These are phyloP conservation scores for Euphonia xanthogaster DNA, from an alignment of 2,797 vertebrate genomes.

Conservation along the genomic window DNA sequence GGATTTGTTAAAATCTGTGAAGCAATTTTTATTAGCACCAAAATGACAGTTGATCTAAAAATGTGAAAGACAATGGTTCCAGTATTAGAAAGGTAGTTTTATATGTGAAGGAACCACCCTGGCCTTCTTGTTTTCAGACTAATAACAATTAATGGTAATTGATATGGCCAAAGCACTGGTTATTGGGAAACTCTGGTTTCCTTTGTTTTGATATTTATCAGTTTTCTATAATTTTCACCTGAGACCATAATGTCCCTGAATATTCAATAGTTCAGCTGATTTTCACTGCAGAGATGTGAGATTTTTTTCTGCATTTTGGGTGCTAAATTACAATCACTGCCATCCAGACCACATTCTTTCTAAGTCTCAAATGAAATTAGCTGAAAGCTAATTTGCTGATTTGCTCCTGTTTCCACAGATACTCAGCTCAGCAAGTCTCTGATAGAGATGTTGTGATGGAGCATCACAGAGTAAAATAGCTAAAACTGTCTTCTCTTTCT, in stretches of 20 bases:
- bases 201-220: not conserved
- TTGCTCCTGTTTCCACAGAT: not conserved
- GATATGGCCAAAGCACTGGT: not conserved
- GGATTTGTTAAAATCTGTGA: not conserved
- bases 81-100: not conserved
- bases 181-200: not conserved
- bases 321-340: not conserved
- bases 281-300: not conserved
- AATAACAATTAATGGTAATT: not conserved
- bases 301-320: not conserved
- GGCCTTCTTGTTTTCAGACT: not conserved
- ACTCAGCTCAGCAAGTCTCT: not conserved
- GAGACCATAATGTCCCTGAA: not conserved
- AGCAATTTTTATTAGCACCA: not conserved
- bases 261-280: not conserved
- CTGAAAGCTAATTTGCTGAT: not conserved
- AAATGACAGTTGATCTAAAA: not conserved
- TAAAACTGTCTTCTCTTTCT: not conserved
- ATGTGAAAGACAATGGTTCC: not conserved
- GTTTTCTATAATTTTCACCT: not conserved
- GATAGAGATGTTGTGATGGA: not conserved
- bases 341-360: not conserved
- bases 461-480: not conserved
- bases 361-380: not conserved
- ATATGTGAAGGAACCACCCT: not conserved